These are phyloP conservation scores for Poliocrania exsul DNA, from an alignment of 2,797 vertebrate genomes.

Conservation along the genomic window DNA sequence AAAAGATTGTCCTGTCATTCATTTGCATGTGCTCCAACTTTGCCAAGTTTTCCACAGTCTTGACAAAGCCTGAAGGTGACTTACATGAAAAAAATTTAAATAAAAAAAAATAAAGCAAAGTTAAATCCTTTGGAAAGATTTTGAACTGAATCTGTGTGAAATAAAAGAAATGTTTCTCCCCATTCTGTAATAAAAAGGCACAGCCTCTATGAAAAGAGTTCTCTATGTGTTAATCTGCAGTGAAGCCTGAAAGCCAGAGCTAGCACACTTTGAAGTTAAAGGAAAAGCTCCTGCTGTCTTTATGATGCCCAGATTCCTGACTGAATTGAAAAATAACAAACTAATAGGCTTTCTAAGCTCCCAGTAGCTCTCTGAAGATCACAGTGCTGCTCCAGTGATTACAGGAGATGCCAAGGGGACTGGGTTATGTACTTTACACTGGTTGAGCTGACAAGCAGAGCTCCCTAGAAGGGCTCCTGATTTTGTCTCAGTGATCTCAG, in stretches of 20 bases:
- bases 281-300: background rate
- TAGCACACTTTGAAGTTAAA: slow-evolving; percentile 15
- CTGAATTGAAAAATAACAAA: background rate
- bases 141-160: background rate
- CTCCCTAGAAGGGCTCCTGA: background rate
- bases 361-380: background rate
- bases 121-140: background rate
- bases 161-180: background rate
- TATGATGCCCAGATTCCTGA: background rate
- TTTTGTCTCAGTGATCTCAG: background rate
- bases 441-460: background rate
- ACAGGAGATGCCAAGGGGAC: background rate
- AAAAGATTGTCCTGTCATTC: background rate
- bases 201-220: background rate
- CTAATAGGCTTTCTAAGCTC: background rate
- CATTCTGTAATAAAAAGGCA: background rate
- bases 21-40: background rate
- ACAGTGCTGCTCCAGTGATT: background rate
- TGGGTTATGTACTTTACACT: background rate
- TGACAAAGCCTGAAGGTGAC: background rate
- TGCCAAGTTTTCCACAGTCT: background rate
- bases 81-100: background rate
- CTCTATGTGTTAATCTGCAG: background rate
- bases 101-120: background rate
- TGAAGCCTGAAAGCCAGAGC: background rate